Evolutionary conservation across 2,113 vertebrate genomes (phyloP), one percentile per base, ranked within the genome.

Genomic region (Cebus imitator): DNA sequence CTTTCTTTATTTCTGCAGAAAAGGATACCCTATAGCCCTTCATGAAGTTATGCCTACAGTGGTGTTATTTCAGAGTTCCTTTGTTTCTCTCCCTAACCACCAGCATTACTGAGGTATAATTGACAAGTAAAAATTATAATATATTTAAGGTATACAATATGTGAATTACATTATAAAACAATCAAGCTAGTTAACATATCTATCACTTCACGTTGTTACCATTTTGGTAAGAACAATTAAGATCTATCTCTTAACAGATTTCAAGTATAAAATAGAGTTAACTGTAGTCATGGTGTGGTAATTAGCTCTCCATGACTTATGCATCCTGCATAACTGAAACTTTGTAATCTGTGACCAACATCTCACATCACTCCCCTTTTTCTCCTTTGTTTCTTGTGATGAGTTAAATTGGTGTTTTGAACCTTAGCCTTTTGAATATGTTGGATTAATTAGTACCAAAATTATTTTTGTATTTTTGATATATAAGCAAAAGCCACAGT

Each of bases 11-110:
- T 95, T 93, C 72, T 97, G 8, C 12, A 87, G 52, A 73, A 93
- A 80, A 87, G n/a, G 37, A 80, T 3, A 45, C 37, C 18, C 6
- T 45, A 0, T 66, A 90, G 43, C 13, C 35, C 18, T 93, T 94
- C 10, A 40, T 93, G 48, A 86, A 94, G 68, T 95, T 86, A 0
- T 89, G 1, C 70, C 68, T 88, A 48, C 25, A 66, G 0, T 92
- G 52, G 55, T 94, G 30, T 96, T 95, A 95, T 95, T 91, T 95
- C 76, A 45, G 72, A 13, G n/a, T 76, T 90, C 50, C 32, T 95
- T 96, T 92, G 40, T 73, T 66, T 58, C 61, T 83, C 79, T 45
- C 20, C 16, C 12, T 68, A 35, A 68, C 55, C 13, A 21, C 25
- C 4, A 45, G 5, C 43, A 82, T 76, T 75, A 75, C 87, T 58